These are phyloP conservation scores for Ophion costatus DNA, from an alignment of 2,888 invertebrate species.

Conservation along the genomic window DNA sequence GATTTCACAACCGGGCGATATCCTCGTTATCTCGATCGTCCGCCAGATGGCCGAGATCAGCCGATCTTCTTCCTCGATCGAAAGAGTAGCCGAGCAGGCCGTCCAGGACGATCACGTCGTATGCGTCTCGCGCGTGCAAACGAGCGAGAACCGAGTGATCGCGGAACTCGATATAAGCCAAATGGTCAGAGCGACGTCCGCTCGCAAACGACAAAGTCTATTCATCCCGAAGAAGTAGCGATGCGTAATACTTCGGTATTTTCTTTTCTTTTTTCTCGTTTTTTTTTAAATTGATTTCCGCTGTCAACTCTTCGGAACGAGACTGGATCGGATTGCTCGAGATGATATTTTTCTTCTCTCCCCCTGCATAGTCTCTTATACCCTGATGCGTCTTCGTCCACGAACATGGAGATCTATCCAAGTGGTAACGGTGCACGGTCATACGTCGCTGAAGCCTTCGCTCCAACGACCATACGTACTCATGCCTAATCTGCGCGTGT, in stretches of 20 bases:
- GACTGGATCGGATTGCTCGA: neutral
- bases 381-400: neutral
- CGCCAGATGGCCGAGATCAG: neutral
- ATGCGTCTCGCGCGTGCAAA: constrained; percentile 57
- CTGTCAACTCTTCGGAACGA: neutral
- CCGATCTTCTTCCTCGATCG: constrained; percentile 27
- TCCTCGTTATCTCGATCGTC: neutral
- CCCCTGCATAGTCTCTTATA: neutral
- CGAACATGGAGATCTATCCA: constrained; percentile 50
- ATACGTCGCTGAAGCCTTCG: constrained; percentile 62
- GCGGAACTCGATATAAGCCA: constrained; percentile 50
- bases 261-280: neutral
- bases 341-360: constrained; percentile 3
- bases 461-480: constrained; percentile 15
- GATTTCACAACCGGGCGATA: neutral
- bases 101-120: constrained; percentile 43
- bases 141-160: constrained; percentile 52
- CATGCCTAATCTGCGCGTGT: constrained; percentile 17
- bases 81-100: constrained; percentile 29
- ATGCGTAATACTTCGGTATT: constrained; percentile 46
- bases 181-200: constrained; percentile 5
- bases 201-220: constrained; percentile 31
- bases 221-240: constrained; percentile 44
- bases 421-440: constrained; percentile 64
- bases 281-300: neutral